Percentiles rank a stretch among this genome's conserved stretches.
These are phyloP conservation scores for Drosophila melanogaster DNA, from an alignment of 1,140 invertebrate species.

Conservation along the genomic window DNA sequence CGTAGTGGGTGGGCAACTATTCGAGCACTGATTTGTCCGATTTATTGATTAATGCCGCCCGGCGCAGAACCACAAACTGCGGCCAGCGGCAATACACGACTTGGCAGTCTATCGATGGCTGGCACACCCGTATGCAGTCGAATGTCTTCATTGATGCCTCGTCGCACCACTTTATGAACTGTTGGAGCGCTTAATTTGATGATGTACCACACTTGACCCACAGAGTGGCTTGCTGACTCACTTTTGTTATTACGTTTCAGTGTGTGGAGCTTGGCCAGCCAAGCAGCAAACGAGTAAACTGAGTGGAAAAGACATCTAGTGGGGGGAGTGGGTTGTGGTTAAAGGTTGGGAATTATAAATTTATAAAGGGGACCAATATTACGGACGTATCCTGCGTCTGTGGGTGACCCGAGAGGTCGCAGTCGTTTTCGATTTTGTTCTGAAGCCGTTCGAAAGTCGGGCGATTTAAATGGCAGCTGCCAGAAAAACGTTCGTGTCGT, in stretches of 20 bases:
- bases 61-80: neutral
- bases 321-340: neutral
- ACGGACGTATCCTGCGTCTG: slow-evolving; percentile 33
- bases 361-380: slow-evolving; percentile 3
- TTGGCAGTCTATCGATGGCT: slow-evolving; percentile 61
- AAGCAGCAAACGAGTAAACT: slow-evolving; percentile 68
- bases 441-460: slow-evolving; percentile 60
- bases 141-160: slow-evolving; percentile 53
- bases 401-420: slow-evolving; percentile 32
- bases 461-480: slow-evolving; percentile 49
- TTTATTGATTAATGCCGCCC: slow-evolving; percentile 61
- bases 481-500: slow-evolving; percentile 51
- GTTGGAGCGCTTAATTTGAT: slow-evolving; percentile 75
- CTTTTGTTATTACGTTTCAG: slow-evolving; percentile 14
- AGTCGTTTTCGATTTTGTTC: slow-evolving; percentile 63
- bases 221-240: slow-evolving; percentile 1
- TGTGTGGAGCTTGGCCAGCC: slow-evolving; percentile 44
- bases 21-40: slow-evolving; percentile 75
- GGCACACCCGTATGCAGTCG: slow-evolving; percentile 13
- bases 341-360: neutral
- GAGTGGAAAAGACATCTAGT: slow-evolving; percentile 30
- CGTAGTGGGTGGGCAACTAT: slow-evolving; percentile 25
- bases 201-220: slow-evolving; percentile 62
- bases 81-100: slow-evolving; percentile 7
- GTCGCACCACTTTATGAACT: slow-evolving; percentile 61